Conservation (phyloP, 2,797 vertebrate species). For the Neosilurus mollespiculum region DNA sequence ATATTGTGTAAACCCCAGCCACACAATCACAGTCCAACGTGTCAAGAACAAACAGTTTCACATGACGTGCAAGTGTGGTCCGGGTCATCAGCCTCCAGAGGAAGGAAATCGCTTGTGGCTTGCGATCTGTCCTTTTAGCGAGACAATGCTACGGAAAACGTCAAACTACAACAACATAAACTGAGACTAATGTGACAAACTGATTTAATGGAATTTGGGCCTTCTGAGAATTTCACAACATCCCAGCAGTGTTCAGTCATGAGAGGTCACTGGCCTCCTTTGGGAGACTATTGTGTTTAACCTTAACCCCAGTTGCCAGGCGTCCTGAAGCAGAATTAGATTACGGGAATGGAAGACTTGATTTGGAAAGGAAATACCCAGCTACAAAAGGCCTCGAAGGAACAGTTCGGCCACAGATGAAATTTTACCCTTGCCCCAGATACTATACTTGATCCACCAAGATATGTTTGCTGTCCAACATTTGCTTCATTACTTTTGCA, state of each 20-base stretch:
- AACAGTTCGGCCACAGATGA: neutral
- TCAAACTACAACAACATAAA: slow-evolving; percentile 46
- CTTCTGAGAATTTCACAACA: slow-evolving; percentile 24
- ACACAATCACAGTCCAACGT: slow-evolving; percentile 22
- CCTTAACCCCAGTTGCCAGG: slow-evolving; percentile 26
- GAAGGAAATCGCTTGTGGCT: slow-evolving; percentile 33
- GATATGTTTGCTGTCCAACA: neutral
- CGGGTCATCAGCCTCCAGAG: slow-evolving; percentile 15
- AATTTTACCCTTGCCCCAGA: slow-evolving; percentile 5
- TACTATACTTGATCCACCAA: neutral
- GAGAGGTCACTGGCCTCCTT: slow-evolving; percentile 30
- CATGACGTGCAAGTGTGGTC: slow-evolving; percentile 35
- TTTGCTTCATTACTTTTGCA: neutral
- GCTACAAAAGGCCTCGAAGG: slow-evolving; percentile 35
- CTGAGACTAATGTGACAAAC: slow-evolving; percentile 21
- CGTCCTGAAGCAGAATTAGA: slow-evolving; percentile 45
- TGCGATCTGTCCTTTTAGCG: slow-evolving; percentile 32
- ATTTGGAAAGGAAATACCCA: slow-evolving; percentile 46
- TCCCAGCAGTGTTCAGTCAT: slow-evolving; percentile 12
- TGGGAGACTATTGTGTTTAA: slow-evolving; percentile 40
- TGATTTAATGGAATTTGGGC: slow-evolving; percentile 28
- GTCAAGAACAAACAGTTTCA: slow-evolving; percentile 47
- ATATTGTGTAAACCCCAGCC: slow-evolving; percentile 19
- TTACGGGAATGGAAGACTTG: slow-evolving; percentile 38
- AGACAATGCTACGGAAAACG: slow-evolving; percentile 39